Conservation (phyloP, 2,797 vertebrate species). For the Falco berigora region DNA sequence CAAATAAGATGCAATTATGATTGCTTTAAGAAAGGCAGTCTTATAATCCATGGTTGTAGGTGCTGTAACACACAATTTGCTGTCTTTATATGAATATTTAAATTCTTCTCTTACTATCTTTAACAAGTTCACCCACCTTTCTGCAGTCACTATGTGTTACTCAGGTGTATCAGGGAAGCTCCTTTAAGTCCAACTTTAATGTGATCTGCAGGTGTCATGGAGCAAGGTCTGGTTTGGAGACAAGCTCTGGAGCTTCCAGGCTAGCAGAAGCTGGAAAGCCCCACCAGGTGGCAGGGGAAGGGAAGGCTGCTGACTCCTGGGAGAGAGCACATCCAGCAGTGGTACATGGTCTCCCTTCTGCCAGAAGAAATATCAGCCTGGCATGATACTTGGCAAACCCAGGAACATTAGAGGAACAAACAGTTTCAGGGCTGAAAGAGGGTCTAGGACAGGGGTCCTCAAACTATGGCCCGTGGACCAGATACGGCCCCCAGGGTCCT, state of each 20-base stretch:
- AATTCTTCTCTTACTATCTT: neutral
- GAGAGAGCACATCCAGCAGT: neutral
- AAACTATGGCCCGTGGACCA: too few relatives aligned
- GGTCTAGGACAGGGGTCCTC: neutral
- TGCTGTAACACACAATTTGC: neutral
- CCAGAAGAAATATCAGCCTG: neutral
- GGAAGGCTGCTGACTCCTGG: neutral
- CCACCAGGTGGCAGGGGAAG: accelerated
- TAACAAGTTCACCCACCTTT: neutral
- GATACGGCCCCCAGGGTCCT: too few relatives aligned
- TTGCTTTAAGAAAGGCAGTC: neutral
- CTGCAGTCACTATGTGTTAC: neutral
- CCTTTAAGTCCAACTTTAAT: neutral
- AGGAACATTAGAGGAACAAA: neutral
- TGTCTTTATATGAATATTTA: neutral
- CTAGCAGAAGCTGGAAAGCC: neutral
- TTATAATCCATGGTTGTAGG: neutral
- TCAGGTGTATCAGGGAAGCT: neutral
- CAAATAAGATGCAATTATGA: neutral
- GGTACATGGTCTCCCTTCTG: neutral
- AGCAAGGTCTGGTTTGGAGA: neutral
- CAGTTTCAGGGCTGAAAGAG: neutral
- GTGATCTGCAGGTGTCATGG: neutral
- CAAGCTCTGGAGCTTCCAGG: neutral
- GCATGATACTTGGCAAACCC: neutral